Evolutionary conservation across 2,797 vertebrate species (phyloP).

Genomic region (Hyperoplus lanceolatus): DNA sequence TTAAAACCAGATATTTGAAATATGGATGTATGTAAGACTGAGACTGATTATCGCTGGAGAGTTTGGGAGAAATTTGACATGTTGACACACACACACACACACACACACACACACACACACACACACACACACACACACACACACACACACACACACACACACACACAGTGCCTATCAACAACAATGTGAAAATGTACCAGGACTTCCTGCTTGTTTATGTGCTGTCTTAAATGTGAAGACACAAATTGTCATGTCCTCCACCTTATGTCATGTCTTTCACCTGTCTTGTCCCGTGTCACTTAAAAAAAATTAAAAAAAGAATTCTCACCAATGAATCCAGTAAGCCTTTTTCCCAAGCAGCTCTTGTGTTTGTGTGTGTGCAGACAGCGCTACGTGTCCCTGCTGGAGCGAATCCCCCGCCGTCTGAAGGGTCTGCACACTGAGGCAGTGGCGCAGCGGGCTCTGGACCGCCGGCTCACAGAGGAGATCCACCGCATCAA

Average conservation of each 20-base stretch:
- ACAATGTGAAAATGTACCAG: too few species aligned
- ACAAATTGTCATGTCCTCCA: too few species aligned
- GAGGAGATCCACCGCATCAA: constrained; percentile 89
- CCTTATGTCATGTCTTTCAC: too few species aligned
- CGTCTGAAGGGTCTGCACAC: constrained; percentile 89
- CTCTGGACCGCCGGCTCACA: constrained; percentile 88
- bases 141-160: too few species aligned
- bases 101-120: too few species aligned
- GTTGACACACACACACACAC: background rate
- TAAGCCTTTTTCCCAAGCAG: background rate
- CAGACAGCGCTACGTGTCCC: constrained; percentile 89
- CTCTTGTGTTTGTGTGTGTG: constrained; percentile 31
- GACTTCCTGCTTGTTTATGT: too few species aligned
- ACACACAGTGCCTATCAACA: too few species aligned
- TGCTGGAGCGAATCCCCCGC: constrained; percentile 88
- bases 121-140: too few species aligned
- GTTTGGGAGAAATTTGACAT: background rate
- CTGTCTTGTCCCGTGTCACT: too few species aligned
- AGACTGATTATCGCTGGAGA: background rate
- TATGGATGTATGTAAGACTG: background rate
- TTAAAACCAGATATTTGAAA: background rate
- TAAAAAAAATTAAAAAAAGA: too few species aligned
- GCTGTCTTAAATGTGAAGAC: too few species aligned
- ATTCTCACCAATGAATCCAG: background rate
- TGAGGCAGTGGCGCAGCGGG: constrained; percentile 86